Conservation (phyloP, 2,113 vertebrate species). For the Capreolus pygargus region DNA sequence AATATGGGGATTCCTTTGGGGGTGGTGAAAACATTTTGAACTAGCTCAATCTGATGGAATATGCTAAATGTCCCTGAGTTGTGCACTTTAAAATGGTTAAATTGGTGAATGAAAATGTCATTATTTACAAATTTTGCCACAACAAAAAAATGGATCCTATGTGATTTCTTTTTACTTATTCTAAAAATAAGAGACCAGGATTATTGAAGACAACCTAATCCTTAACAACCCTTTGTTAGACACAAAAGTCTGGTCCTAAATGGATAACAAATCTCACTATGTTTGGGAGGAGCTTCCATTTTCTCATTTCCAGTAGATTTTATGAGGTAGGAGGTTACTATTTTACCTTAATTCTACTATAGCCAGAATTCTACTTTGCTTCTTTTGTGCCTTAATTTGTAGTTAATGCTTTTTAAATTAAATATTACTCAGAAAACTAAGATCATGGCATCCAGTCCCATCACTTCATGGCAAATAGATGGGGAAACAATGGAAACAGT, state of each 20-base stretch:
- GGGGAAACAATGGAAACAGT: not conserved
- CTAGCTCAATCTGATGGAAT: not conserved
- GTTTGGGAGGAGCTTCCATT: not conserved
- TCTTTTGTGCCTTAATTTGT: not conserved
- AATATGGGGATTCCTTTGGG: not conserved
- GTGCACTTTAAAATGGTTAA: not conserved
- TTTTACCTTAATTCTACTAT: not conserved
- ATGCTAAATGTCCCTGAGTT: not conserved
- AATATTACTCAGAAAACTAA: not conserved
- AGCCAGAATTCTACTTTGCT: not conserved
- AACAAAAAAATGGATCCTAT: not conserved
- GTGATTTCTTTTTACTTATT: not conserved
- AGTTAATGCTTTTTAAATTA: constrained; percentile 5
- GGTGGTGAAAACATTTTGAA: not conserved
- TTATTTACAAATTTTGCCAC: not conserved
- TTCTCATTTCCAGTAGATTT: not conserved
- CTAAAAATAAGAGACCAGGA: constrained; percentile 12
- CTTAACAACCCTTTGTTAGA: not conserved
- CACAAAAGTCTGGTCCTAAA: not conserved
- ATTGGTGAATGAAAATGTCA: not conserved
- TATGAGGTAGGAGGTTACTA: not conserved
- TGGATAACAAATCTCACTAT: not conserved
- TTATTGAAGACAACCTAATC: not conserved
- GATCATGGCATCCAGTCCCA: not conserved
- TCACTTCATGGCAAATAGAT: not conserved